Percentiles rank a stretch among this genome's conserved stretches.
Evolutionary conservation across 2,797 vertebrate species (phyloP).

Genomic region (Rhinatrema bivittatum): DNA sequence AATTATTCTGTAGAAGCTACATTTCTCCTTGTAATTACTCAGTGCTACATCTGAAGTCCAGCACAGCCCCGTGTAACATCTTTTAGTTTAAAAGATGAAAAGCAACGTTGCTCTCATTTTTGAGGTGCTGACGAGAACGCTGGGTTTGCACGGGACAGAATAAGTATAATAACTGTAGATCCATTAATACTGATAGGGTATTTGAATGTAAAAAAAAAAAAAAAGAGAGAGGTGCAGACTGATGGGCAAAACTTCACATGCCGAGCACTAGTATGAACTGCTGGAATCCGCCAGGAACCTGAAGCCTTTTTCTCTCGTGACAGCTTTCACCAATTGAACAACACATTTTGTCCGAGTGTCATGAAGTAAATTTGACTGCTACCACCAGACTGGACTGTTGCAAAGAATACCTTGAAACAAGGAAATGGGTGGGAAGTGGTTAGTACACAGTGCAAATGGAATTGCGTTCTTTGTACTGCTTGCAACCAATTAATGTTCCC

Average conservation of each 20-base stretch:
- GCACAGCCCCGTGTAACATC: constrained; percentile 21
- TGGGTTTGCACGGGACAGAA: constrained; percentile 3
- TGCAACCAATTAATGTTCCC: too few species aligned
- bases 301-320: constrained; percentile 21
- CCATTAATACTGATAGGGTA: constrained; percentile 4
- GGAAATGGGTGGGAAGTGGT: not conserved
- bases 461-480: too few species aligned
- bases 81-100: constrained; percentile 27
- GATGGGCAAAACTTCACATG: too few species aligned
- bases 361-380: constrained; percentile 95
- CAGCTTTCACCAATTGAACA: constrained; percentile 82
- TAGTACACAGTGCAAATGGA: too few species aligned
- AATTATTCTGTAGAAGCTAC: constrained; percentile 26
- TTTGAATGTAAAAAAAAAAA: too few species aligned
- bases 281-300: constrained; percentile 26
- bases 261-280: too few species aligned
- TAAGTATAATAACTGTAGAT: not conserved
- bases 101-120: constrained; percentile 3
- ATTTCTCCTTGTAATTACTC: constrained; percentile 30
- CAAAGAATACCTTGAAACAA: constrained; percentile 80
- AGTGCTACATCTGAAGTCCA: constrained; percentile 29
- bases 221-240: too few species aligned
- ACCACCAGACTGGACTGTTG: constrained; percentile 79
- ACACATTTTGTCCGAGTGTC: constrained; percentile 83
- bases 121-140: constrained; percentile 13